A percentile compares a stretch with the other conserved stretches of the same genome.
Conservation (phyloP, 92 coral and sea anemone genomes). For the Porites evermanni region DNA sequence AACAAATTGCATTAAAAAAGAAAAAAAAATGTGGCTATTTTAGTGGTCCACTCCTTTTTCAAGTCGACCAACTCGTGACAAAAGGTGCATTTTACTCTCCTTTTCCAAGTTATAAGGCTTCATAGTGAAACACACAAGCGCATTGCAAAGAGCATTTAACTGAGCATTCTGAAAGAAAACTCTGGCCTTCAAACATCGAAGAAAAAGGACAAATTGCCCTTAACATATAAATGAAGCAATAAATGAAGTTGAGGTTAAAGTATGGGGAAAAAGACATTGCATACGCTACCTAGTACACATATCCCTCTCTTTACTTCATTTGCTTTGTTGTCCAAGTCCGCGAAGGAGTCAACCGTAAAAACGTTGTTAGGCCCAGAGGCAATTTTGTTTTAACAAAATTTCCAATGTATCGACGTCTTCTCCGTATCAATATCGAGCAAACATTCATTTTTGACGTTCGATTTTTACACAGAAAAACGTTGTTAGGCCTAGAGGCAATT, state of each 20-base stretch:
- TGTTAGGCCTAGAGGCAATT: constrained; percentile 56
- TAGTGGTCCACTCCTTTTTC: too few species aligned
- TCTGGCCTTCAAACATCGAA: too few species aligned
- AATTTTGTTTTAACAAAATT: constrained; percentile 47
- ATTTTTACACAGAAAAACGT: background rate
- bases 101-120: too few species aligned
- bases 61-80: too few species aligned
- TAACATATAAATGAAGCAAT: background rate
- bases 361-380: constrained; percentile 57
- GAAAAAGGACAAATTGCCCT: background rate
- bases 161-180: too few species aligned
- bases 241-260: background rate
- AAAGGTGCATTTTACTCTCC: too few species aligned
- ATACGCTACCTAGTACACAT: constrained; percentile 51
- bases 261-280: background rate
- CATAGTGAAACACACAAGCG: too few species aligned
- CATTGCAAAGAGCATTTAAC: too few species aligned
- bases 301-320: constrained; percentile 34
- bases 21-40: too few species aligned
- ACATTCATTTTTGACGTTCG: too few species aligned
- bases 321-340: constrained; percentile 41
- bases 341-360: constrained; percentile 53
- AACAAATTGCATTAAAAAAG: too few species aligned
- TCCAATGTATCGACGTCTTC: constrained; percentile 41
- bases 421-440: constrained; percentile 16